Evolutionary conservation across 2,888 invertebrate genomes (phyloP).

Genomic region (Lycocerus yunnanus): DNA sequence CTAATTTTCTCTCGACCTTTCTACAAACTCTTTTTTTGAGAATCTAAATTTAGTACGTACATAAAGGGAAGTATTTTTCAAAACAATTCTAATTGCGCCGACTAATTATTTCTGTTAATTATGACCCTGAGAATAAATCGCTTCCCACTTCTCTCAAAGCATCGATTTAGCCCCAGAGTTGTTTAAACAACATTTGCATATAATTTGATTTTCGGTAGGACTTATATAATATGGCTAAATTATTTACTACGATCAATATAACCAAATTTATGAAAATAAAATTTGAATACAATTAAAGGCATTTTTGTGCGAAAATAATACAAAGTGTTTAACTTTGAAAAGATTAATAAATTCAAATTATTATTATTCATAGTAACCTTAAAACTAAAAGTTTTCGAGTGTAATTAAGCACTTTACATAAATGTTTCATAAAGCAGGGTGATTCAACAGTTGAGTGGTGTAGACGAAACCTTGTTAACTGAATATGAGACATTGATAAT

Average conservation of each 20-base stretch:
- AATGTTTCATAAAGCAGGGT: not conserved
- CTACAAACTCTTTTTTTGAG: not conserved
- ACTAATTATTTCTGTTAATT: not conserved
- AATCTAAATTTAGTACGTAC: no score
- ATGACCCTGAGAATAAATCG: constrained; percentile 10
- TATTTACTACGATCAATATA: constrained; percentile 21
- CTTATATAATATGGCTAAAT: constrained; percentile 7
- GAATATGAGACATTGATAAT: constrained; percentile 22
- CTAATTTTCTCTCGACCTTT: not conserved
- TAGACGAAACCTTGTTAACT: not conserved
- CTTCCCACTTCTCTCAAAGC: constrained; percentile 17
- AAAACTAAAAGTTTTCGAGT: not conserved
- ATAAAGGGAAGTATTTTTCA: not conserved
- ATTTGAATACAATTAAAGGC: not conserved
- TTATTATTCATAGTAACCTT: not conserved
- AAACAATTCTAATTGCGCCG: not conserved
- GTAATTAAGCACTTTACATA: not conserved
- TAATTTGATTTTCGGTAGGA: constrained; percentile 34
- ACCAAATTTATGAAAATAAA: not conserved
- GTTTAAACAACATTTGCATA: constrained; percentile 42
- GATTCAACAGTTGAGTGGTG: not conserved
- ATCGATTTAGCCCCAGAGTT: constrained; percentile 27
- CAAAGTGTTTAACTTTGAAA: not conserved
- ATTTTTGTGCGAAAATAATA: not conserved
- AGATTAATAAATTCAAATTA: not conserved